Base-by-base conservation (phyloP, 2,113 vertebrate species). In the Grallaria varia region DNA sequence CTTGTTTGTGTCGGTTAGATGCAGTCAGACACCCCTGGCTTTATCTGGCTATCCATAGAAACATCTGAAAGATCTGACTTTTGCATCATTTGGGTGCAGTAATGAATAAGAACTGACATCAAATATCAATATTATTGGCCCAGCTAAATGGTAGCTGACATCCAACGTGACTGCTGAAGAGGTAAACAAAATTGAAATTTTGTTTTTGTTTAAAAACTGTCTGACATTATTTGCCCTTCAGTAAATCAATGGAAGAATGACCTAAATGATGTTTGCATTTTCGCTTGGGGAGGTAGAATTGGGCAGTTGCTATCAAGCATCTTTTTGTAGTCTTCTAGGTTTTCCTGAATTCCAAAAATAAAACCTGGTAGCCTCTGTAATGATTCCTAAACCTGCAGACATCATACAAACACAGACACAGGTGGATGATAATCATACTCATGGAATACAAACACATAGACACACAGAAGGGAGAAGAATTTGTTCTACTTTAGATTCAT, bases 101-200 rank as follows among this genome's bases (percentile, higher is more conserved):
- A 97, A 97, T 97, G 96, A 98, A 98, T 98, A 98, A 97, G 86
- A 98, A 95, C 89, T 98, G 97, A 97, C 97, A 98, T 96, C 69
- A 97, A 96, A 98, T 97, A 98, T 97, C 97, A 97, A 96, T 98
- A 97, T 96, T 98, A 98, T 97, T 98, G 97, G 97, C 89, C 90
- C 63, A 94, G 84, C 87, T 97, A 98, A 98, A 97, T 97, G 94
- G 95, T 98, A 97, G 96, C 89, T 98, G 97, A 97, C 98, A 98
- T 97, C 89, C 93, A 95, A 82, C 84, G 56, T 82, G 94, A 97
- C 75, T 97, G 78, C 86, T 97, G 84, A 96, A 95, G 91, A 97
- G 92, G 94, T 97, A 97, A 98, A 98, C 96, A 98, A 97, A 98
- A 97, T 94, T 95, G 92, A 97, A 97, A 93, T 95, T 93, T 95